Evolutionary conservation across 2,888 invertebrate species (phyloP), one percentile per base, ranked within the genome.

Genomic region (Tetheella fluctuosa): DNA sequence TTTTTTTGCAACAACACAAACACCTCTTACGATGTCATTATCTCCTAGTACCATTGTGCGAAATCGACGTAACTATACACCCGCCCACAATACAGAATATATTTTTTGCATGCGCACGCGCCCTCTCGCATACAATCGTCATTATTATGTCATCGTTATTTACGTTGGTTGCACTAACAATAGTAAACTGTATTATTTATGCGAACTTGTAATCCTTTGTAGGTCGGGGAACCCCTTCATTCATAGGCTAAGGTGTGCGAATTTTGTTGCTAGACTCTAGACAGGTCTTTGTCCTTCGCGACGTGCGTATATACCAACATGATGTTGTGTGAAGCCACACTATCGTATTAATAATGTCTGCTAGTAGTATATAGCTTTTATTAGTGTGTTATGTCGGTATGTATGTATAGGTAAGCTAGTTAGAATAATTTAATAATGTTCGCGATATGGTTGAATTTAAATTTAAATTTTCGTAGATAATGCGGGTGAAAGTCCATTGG

Each of bases 11-110:
- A 79, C 57, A 82, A 84, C 76, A 86, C 71, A 80, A 76, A 75
- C 68, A 82, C 70, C 79, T 85, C 82, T 76, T 79, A 52, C 57
- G 64, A 62, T 67, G 61, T 83, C 68, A 82, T 92, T 75, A 67
- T 79, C 72, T 80, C 91, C 89, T 91, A 75, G 90, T 92, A 91
- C 83, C 86, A 86, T 89, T 92, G 91, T 93, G 93, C 93, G 91
- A 92, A 93, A 85, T 87, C 88, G 87, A 88, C 89, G 90, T 89
- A 91, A 90, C 86, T 86, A 82, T 77, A 81, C 80, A 81, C 79
- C 81, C 83, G 81, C 85, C 83, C 76, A 80, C 83, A 80, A 81
- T 72, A 82, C 79, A 76, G 4, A 34, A 2, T 13, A 67, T 56
- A 76, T 85, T 88, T 87, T 88, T 86, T 85, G 83, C 80, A 74